Evolutionary conservation across 2,113 vertebrate genomes (phyloP), one percentile per base, ranked within the genome.

Genomic region (Phylloscopus trochiloides): DNA sequence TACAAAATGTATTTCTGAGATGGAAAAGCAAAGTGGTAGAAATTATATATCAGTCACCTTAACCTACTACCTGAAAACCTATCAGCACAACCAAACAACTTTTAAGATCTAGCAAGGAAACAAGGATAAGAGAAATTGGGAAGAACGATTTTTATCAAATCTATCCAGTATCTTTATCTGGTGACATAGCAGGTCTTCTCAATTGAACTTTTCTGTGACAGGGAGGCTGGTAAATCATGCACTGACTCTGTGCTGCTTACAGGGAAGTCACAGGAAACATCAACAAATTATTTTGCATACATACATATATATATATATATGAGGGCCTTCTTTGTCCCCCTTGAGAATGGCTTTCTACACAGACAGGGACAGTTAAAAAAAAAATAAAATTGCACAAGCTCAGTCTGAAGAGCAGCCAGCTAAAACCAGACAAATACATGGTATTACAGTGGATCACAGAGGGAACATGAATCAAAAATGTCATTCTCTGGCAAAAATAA

Each of bases 271-370:
- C 11, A 92, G n/a, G 6, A 34, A 85, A 25, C 12, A 24, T 7
- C 22, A 58, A 47, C 1, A 67, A 87, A 31, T 38, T 52, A 22
- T 80, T n/a, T 66, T 66, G 36, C 10, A 19, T 54, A 10, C 10
- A 22, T 29, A 10, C 24, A 16, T 17, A 57, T 8, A n/a, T 21
- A 55, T 14, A 10, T 10, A 34, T 34, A 19, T 14, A 18, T 5
- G 14, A 25, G 3, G 10, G 1, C 2, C 6, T 11, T 4, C 16
- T 34, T 21, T 25, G 2, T 11, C 3, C 20, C 11, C 6, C 18
- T 62, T 36, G 2, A 29, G 25, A 47, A n/a, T 14, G 4, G 4
- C 26, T 43, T 88, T 78, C 29, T 20, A 32, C 15, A 42, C 8
- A 70, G 21, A 18, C 14, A 43, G 14, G 15, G 51, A 34, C 4